Conservation (phyloP, 2,888 invertebrate species). For the Drosophila tripunctata region DNA sequence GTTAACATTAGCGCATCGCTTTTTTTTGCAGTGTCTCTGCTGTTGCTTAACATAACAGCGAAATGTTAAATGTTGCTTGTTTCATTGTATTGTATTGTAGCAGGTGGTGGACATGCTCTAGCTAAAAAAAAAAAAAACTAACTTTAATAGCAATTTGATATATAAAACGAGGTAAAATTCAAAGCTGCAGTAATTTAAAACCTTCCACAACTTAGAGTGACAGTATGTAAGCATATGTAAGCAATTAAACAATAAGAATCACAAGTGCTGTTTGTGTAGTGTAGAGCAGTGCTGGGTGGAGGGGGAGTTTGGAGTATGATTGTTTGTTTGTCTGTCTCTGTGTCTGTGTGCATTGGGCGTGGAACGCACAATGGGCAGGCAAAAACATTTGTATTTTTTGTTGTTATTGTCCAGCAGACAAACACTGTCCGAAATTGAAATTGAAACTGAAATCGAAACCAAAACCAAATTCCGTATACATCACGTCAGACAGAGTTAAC, state of each 20-base stretch:
- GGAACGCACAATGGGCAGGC: conserved; percentile 54
- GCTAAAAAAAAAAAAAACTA: conserved; percentile 26
- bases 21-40: conserved; percentile 3
- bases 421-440: conserved; percentile 8
- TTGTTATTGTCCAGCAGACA: conserved; percentile 26
- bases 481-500: conserved; percentile 58
- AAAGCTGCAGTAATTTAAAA: conserved; percentile 53
- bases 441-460: no score
- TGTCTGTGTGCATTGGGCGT: conserved; percentile 68
- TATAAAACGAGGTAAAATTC: conserved; percentile 61
- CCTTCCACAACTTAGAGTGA: conserved; percentile 43
- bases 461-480: conserved; percentile 9
- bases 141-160: conserved; percentile 57
- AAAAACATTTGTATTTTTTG: conserved; percentile 14
- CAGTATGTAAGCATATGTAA: conserved; percentile 17
- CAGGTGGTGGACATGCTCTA: conserved; percentile 29
- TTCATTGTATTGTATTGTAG: not conserved
- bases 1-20: not conserved
- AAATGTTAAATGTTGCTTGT: conserved; percentile 6
- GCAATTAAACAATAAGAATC: conserved; percentile 60
- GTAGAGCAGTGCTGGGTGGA: conserved; percentile 3
- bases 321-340: conserved; percentile 38
- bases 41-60: conserved; percentile 1
- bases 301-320: conserved; percentile 23
- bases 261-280: conserved; percentile 30